Conservation (phyloP, 2,797 vertebrate genomes). For the Tapera naevia region DNA sequence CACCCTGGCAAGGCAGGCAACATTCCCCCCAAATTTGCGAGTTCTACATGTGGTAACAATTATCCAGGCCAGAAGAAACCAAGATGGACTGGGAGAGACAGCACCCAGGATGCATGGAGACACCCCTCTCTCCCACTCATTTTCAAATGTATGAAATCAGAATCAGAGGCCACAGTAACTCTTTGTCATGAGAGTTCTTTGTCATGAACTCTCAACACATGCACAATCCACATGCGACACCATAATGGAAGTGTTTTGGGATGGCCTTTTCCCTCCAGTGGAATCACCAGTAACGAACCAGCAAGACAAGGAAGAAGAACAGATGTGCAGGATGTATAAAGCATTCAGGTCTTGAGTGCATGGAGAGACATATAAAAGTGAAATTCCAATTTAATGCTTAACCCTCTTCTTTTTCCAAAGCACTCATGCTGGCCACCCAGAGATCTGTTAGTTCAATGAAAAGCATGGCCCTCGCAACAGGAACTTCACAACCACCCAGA, state of each 20-base stretch:
- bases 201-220: not conserved
- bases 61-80: not conserved
- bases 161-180: not conserved
- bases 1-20: not conserved
- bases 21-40: not conserved
- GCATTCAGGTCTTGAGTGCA: not conserved
- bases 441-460: conserved; percentile 52
- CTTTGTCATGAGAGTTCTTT: not conserved
- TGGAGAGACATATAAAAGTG: not conserved
- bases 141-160: not conserved
- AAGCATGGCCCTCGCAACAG: conserved; percentile 31
- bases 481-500: not conserved
- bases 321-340: not conserved
- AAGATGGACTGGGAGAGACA: not conserved
- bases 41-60: not conserved
- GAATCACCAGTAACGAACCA: not conserved
- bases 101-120: not conserved
- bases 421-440: conserved; percentile 40
- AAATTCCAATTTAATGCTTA: conserved; percentile 24
- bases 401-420: conserved; percentile 50
- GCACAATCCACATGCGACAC: not conserved
- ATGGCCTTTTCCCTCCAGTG: not conserved
- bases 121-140: not conserved
- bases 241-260: not conserved
- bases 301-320: not conserved